Conservation (phyloP, 2,113 vertebrate species). For the Toxotes chatareus region DNA sequence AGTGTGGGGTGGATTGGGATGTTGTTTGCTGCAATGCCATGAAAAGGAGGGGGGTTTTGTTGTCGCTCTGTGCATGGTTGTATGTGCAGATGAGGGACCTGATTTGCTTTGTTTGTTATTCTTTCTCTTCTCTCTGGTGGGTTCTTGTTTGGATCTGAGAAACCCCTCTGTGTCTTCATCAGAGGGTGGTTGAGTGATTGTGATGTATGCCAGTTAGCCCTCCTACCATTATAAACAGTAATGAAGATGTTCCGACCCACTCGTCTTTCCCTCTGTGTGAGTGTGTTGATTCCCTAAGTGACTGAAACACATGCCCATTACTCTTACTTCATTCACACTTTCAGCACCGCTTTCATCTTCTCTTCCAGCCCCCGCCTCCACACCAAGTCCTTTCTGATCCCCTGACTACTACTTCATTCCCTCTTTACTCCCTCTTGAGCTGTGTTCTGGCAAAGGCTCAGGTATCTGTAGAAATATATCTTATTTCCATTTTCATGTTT, state of each 20-base stretch:
- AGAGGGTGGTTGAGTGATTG: conserved; percentile 53
- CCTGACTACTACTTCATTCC: not conserved
- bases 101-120: conserved; percentile 72
- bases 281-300: conserved; percentile 42
- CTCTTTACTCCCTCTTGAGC: conserved; percentile 33
- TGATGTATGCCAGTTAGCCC: conserved; percentile 55
- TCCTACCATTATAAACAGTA: conserved; percentile 48
- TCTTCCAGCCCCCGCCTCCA: conserved; percentile 12
- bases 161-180: conserved; percentile 67
- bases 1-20: conserved; percentile 43
- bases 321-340: conserved; percentile 55
- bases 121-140: conserved; percentile 51
- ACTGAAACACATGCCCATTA: conserved; percentile 44
- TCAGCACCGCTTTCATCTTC: conserved; percentile 39
- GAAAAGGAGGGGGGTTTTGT: conserved; percentile 41
- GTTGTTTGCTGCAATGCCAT: conserved; percentile 47
- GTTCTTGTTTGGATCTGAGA: conserved; percentile 64
- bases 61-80: conserved; percentile 39
- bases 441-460: conserved; percentile 33
- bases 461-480: conserved; percentile 37
- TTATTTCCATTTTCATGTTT: conserved; percentile 39
- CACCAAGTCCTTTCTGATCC: not conserved
- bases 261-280: conserved; percentile 37
- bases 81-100: conserved; percentile 56
- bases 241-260: conserved; percentile 63